A percentile compares a stretch with the other conserved stretches of the same genome.
These are phyloP conservation scores for Diogma glabrata DNA, from an alignment of 2,888 invertebrate genomes.

Conservation along the genomic window DNA sequence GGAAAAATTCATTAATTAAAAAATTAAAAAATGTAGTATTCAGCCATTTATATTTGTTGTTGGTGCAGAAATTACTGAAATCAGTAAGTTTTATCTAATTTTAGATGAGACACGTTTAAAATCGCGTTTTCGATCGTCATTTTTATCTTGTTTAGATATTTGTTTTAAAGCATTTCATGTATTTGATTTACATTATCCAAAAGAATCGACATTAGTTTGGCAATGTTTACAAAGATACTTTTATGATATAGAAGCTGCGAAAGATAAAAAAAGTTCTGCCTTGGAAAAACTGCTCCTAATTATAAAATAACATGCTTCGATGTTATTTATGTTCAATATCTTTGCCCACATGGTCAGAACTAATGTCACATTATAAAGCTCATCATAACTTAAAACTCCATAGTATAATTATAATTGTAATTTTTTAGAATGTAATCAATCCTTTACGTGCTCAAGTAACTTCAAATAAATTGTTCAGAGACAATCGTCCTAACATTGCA, in stretches of 20 bases:
- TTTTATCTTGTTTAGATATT: neutral
- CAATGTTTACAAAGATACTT: neutral
- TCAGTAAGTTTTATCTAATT: neutral
- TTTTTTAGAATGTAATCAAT: neutral
- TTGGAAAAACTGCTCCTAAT: neutral
- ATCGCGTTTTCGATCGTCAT: neutral
- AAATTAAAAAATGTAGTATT: too few relatives aligned
- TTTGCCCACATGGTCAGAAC: neutral
- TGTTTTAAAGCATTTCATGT: neutral
- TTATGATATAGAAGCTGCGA: neutral
- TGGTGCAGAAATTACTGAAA: neutral
- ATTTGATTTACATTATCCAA: neutral
- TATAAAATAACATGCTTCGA: neutral
- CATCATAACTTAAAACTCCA: neutral
- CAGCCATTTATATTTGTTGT: constrained; percentile 6
- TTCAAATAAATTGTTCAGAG: neutral
- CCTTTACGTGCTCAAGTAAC: neutral
- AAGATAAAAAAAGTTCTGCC: neutral
- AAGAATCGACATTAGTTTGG: neutral
- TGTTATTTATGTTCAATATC: neutral
- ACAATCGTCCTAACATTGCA: neutral
- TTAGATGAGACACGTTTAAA: neutral
- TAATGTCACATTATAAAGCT: neutral
- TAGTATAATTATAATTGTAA: neutral
- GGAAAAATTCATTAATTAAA: too few relatives aligned